Percentiles rank a stretch among this genome's conserved stretches.
Evolutionary conservation across 2,888 invertebrate species (phyloP).

Genomic region (Ophion slaviceki): DNA sequence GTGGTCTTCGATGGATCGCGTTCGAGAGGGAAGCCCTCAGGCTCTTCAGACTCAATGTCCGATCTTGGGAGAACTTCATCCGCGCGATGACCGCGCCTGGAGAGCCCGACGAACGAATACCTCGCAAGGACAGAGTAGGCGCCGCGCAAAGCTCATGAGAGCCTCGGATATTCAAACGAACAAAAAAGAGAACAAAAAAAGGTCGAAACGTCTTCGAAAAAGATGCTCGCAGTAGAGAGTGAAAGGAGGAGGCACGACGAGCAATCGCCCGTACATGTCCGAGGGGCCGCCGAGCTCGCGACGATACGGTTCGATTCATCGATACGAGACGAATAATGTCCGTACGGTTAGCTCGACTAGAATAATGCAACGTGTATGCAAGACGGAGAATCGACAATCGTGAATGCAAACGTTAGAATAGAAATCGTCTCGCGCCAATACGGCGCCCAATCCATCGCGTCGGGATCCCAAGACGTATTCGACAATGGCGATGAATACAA

Average conservation of each 20-base stretch:
- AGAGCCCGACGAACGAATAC: constrained; percentile 2
- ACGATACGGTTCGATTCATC: constrained; percentile 46
- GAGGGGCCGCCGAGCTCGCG: background rate
- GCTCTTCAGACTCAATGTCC: constrained; percentile 12
- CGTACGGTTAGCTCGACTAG: constrained; percentile 59
- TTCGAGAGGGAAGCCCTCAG: constrained; percentile 22
- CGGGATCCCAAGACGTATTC: constrained; percentile 72
- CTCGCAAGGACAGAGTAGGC: constrained; percentile 5
- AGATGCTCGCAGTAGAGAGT: background rate
- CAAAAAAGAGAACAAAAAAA: constrained; percentile 1
- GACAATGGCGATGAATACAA: constrained; percentile 42
- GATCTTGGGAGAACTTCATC: constrained; percentile 18
- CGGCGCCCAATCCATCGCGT: constrained; percentile 72
- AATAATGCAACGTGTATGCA: constrained; percentile 73
- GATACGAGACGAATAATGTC: constrained; percentile 6
- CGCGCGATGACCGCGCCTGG: background rate
- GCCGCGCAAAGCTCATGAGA: constrained; percentile 11
- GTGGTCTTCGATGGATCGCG: constrained; percentile 22
- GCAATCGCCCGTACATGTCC: constrained; percentile 2
- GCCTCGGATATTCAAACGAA: constrained; percentile 4
- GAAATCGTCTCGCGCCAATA: constrained; percentile 76
- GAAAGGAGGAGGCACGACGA: background rate
- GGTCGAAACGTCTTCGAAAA: background rate
- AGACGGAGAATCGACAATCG: constrained; percentile 39
- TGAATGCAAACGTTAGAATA: constrained; percentile 68